phyloP scores from a whole-genome alignment of 2,888 invertebrate genomes.

The Torymus auratus region DNA sequence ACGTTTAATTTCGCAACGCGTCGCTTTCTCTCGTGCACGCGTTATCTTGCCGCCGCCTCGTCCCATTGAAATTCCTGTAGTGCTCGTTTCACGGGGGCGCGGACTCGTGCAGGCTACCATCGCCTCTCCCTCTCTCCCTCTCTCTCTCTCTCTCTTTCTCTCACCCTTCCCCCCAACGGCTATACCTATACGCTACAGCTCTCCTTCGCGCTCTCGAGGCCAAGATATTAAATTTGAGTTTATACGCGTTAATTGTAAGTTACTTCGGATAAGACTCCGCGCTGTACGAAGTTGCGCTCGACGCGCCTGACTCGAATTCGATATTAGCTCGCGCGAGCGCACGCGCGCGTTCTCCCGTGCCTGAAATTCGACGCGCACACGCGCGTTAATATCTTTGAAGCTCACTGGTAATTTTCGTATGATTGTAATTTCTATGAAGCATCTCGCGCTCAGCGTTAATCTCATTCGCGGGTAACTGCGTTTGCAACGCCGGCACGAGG shows the following conservation, averaged over 20 bases:
- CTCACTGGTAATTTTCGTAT: conserved; percentile 54
- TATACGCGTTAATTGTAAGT: conserved; percentile 51
- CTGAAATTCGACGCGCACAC: conserved; percentile 30
- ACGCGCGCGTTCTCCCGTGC: conserved; percentile 18
- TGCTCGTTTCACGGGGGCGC: too few species aligned
- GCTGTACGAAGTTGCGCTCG: conserved; percentile 22
- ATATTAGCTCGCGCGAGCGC: conserved; percentile 40
- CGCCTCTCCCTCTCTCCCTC: background rate
- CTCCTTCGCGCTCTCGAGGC: too few species aligned
- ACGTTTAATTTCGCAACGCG: background rate
- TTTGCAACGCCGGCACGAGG: conserved; percentile 25
- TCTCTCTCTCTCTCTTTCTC: background rate
- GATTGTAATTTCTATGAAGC: conserved; percentile 54
- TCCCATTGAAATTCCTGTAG: too few species aligned
- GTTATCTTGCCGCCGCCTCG: too few species aligned
- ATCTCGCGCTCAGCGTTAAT: conserved; percentile 19
- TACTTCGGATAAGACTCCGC: conserved; percentile 49
- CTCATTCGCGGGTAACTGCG: conserved; percentile 41
- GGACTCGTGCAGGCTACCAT: too few species aligned
- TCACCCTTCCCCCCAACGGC: background rate
- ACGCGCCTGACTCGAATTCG: conserved; percentile 54
- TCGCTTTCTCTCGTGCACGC: too few species aligned
- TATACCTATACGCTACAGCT: too few species aligned
- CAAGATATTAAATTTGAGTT: conserved; percentile 52
- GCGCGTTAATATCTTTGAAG: conserved; percentile 33